Evolutionary conservation across 2,113 vertebrate genomes (phyloP), one percentile per base, ranked within the genome.

Genomic region (Herpetotheres cachinnans): DNA sequence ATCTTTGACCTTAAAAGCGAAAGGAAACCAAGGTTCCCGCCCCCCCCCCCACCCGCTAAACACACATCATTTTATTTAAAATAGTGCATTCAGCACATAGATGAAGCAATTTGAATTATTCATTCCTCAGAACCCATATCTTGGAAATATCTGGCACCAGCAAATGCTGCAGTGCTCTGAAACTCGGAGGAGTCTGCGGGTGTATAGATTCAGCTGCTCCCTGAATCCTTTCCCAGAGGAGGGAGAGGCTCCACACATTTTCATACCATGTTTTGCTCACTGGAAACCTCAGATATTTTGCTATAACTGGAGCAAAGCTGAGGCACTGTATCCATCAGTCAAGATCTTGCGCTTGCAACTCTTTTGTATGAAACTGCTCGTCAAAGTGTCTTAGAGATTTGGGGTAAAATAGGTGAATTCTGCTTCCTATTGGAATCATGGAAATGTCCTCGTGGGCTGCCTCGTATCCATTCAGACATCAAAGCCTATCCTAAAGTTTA

Each of bases 11-110:
- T 50, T 36, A 82, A 84, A 92, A 89, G 65, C 73, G 62, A 77
- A 91, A 94, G 92, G 76, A 96, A 93, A 56, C 16, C 20, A 12
- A 47, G 42, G 42, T 73, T 81, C 52, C 90, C 94, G 72, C 32
- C 38, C 14, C 22, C 36, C 7, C 46, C 1, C 0, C 54, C 3
- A 32, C 0, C 54, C 3, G 29, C 79, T 55, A 67, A 2, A 0
- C 66, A 63, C 47, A 4, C 61, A 58, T 32, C 9, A 0, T 25
- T 79, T 89, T 44, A 49, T 90, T 86, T n/a, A 38, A 94, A 97
- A 54, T 10, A 63, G 21, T 34, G 50, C 13, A 2, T 70, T 76
- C 67, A 79, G 71, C 61, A 69, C 70, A 52, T 44, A 74, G 67
- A 84, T 63, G 73, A 94, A 85, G n/a, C 47, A 11, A 29, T 70